phyloP scores from a whole-genome alignment of 2,888 invertebrate species.

The Oxyteleia sp. region DNA sequence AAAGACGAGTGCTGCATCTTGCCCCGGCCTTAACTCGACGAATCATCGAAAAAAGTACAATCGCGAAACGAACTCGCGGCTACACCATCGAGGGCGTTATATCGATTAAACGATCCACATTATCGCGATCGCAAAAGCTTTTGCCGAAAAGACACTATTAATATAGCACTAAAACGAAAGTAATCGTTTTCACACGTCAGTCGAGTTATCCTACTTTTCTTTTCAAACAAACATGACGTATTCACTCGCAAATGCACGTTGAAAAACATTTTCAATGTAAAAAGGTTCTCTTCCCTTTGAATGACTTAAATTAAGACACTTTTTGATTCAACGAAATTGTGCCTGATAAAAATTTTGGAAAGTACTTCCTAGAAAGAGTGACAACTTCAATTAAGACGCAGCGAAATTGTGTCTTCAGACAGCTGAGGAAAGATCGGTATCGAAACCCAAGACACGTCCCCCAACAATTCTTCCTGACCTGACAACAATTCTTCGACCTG shows the following conservation, averaged over 20 bases:
- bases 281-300: conserved; percentile 14
- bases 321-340: too few relatives aligned
- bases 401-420: too few relatives aligned
- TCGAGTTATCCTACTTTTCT: conserved; percentile 15
- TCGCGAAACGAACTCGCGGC: conserved; percentile 16
- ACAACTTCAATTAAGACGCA: too few relatives aligned
- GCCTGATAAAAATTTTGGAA: too few relatives aligned
- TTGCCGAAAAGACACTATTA: conserved; percentile 25
- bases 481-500: conserved; percentile 32
- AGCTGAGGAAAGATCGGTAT: conserved; percentile 19
- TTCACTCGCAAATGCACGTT: conserved; percentile 16
- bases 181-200: conserved; percentile 14
- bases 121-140: conserved; percentile 22
- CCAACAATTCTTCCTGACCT: conserved; percentile 35
- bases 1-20: conserved; percentile 55
- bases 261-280: conserved; percentile 22
- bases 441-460: not conserved
- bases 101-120: conserved; percentile 16
- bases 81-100: conserved; percentile 21
- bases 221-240: conserved; percentile 14
- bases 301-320: conserved; percentile 23
- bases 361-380: too few relatives aligned
- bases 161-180: conserved; percentile 14
- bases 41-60: conserved; percentile 75
- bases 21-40: conserved; percentile 70